These are phyloP conservation scores for Pipistrellus pipistrellus DNA, from an alignment of 2,797 vertebrate species.

Conservation along the genomic window DNA sequence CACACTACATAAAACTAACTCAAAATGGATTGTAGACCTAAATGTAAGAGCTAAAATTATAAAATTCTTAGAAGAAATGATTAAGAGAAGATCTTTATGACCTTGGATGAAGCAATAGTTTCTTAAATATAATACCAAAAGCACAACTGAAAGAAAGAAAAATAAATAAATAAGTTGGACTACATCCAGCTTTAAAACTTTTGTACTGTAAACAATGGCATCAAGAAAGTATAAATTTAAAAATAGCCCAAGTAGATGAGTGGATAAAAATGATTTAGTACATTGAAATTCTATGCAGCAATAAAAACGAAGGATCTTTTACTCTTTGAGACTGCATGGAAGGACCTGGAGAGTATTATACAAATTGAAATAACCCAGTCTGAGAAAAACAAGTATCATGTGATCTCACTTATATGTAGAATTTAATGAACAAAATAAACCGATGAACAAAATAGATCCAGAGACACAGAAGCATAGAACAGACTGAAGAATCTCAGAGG, in stretches of 20 bases:
- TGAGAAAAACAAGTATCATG: background rate
- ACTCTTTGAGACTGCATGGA: background rate
- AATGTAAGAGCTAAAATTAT: background rate
- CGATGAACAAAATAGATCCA: background rate
- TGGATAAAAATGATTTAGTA: background rate
- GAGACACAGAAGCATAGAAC: background rate
- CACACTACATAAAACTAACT: conserved; percentile 17
- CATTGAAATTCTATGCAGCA: background rate
- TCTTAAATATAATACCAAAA: conserved; percentile 8
- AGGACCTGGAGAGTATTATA: background rate
- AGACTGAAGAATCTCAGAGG: background rate
- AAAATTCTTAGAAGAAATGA: background rate
- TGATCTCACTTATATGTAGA: background rate
- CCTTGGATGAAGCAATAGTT: background rate
- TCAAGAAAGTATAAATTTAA: background rate
- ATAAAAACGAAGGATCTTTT: background rate
- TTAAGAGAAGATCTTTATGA: background rate
- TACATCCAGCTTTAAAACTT: background rate
- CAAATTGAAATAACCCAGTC: background rate
- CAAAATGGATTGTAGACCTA: background rate
- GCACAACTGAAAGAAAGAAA: background rate
- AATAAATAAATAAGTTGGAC: background rate
- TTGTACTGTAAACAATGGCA: background rate
- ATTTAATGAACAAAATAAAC: background rate
- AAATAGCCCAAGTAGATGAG: background rate